Evolutionary conservation across 2,113 vertebrate species (phyloP), one percentile per base, ranked within the genome.

Genomic region (Nothobranchius kuhntae): DNA sequence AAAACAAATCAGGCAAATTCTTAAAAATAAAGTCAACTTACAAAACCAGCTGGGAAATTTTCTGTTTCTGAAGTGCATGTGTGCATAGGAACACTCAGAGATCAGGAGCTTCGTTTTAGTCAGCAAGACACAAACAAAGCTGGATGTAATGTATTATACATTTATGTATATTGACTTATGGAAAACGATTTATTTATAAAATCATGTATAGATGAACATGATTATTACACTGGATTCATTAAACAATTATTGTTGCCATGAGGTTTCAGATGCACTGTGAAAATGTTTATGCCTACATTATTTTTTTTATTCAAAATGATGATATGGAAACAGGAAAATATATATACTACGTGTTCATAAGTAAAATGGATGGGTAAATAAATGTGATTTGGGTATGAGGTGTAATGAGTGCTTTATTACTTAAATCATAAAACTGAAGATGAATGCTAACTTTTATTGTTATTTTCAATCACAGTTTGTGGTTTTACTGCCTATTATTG

Each of bases 211-310:
- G 38, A 9, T 66, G 30, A 50, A 47, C 56, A 74, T 71, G 42
- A 55, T 61, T 50, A 61, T 75, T 53, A 54, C 47, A 65, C 70
- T 73, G 62, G 35, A 48, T 65, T 77, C 69, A 75, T 78, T 77
- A 77, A 78, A 65, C 68, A 55, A 72, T 73, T 75, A 68, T 71
- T 79, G 71, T 86, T 73, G 74, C 87, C 38, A 26, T 86, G 63
- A 84, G 47, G 56, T 77, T 85, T 82, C 57, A 77, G 45, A 84
- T 80, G 71, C 85, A 87, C 77, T 85, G 84, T 87, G 70, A 82
- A 68, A 79, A 74, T 78, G 86, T 87, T 91, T 87, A 86, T 73
- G 83, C 9, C 38, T 59, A 53, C 42, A 40, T 40, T 7, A 38
- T 54, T 51, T 71, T 52, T 61, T 75, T 77, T 80, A 44, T 63